Base-by-base conservation (phyloP, 2,797 vertebrate species). In the Sebastes alutus region DNA sequence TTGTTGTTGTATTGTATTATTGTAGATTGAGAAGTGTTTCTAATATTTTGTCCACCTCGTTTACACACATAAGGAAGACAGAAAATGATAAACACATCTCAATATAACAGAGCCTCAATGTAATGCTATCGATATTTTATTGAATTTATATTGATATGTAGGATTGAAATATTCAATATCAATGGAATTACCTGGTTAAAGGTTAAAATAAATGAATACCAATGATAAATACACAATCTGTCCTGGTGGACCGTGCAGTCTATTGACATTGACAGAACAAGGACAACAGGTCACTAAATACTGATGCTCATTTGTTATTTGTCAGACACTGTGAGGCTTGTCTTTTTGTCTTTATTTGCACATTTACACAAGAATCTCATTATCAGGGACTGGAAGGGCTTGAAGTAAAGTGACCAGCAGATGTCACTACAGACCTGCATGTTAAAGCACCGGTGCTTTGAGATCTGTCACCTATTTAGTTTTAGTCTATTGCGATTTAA, bases 401-500 rank as follows among this genome's bases (percentile, higher is more conserved):
- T 32, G 33, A 30, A n/a, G 1, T 27, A 32, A 76, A 63, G 7
- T 32, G 33, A 72, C 85, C 88, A 88, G 78, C 75, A 93, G 90
- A 72, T 87, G 92, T 83, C 88, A 30, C 82, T 75, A 20, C 14
- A 87, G 68, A 70, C 69, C 49, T 73, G 10, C 33, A 56, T 33
- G 22, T 65, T 7, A 82, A 80, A 10, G 2, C 12, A 14, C 6
- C 12, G 29, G 2, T 14, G 7, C 16, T 63, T 32, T 11, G 7
- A 38, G 25, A 33, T 38, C 35, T 56, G 12, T 61, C 16, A 59
- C 6, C 18, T 27, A 13, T 58, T 75, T 8, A 25, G 2, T 49
- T 61, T 66, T 25, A 30, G 42, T 61, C 30, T 46, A 8, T 29
- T 6, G 9, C 6, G 4, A 58, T 63, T 62, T 32, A 25, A 59